Base-by-base conservation (phyloP, 2,888 invertebrate genomes). In the Diarsia mendica region DNA sequence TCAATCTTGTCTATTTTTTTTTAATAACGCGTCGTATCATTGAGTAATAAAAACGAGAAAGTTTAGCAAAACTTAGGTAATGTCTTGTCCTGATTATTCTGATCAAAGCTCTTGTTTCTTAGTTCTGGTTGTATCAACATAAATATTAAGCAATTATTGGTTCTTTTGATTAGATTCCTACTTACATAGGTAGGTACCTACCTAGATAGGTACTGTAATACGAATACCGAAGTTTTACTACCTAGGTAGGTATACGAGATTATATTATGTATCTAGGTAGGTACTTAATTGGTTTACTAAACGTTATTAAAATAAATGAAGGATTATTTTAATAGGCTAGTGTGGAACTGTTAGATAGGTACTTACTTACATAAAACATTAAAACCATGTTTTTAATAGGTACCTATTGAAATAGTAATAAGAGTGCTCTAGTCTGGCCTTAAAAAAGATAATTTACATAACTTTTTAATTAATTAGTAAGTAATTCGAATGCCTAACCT, bases 401-500 rank as follows among this genome's bases (percentile, higher is more conserved):
- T 28, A n/a, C n/a, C n/a, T n/a, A 28, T 28, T 28, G 28, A 28
- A 66, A 66, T 48, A 33, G 15, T 33, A 20, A 39, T 18, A 53
- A 67, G 23, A 51, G 44, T 53, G 20, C 11, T 49, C 44, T 64
- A 79, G n/a, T 63, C 66, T 18, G 66, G 69, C 69, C 66, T 66
- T 81, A 55, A 48, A 46, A 28, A 53, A 23, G 20, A 80, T 66
- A 33, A 84, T 68, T 66, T 75, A 75, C 80, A 68, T 63, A 75
- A 80, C 53, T 83, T 70, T 82, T 83, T 67, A 74, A 74, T 75
- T 72, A 69, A 80, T 84, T 69, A 49, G 28, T 68, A 23, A 49
- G 28, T 68, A 23, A 72, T 80, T 66, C 75, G 84, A 80, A 82
- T 84, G 71, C 51, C 11, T 84, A 80, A 80, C 82, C 84, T 82